A percentile compares a stretch with the other conserved stretches of the same genome.
Evolutionary conservation across 2,888 invertebrate genomes (phyloP).

Genomic region (Erebia ligea): DNA sequence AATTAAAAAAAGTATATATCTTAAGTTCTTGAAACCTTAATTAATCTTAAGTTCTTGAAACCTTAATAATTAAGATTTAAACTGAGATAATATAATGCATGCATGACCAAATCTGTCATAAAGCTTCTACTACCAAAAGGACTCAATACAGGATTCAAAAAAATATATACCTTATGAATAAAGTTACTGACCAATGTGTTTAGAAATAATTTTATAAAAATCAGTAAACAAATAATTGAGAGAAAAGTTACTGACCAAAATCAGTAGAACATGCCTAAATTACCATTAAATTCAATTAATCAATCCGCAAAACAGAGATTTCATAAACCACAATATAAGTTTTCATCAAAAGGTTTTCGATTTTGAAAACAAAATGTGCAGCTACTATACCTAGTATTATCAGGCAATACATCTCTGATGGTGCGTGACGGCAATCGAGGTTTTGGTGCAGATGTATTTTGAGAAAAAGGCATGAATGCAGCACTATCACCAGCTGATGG

Average conservation of each 20-base stretch:
- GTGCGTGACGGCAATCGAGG: conserved; percentile 70
- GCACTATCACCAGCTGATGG: conserved; percentile 71
- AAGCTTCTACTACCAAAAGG: too few species aligned
- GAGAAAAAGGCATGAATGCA: conserved; percentile 78
- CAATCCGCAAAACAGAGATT: background rate
- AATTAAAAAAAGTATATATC: too few species aligned
- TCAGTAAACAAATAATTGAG: too few species aligned
- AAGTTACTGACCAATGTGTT: too few species aligned
- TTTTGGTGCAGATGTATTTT: conserved; percentile 59
- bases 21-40: background rate
- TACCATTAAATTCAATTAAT: too few species aligned
- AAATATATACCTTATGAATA: too few species aligned
- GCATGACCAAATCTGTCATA: too few species aligned
- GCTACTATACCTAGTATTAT: conserved; percentile 67
- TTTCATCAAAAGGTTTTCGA: background rate
- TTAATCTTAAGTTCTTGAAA: background rate
- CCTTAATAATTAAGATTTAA: background rate
- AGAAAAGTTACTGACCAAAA: too few species aligned
- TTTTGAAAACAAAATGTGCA: conserved; percentile 5
- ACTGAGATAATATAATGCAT: background rate
- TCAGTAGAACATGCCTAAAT: too few species aligned
- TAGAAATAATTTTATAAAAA: too few species aligned
- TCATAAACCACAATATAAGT: background rate
- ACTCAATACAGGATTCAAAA: too few species aligned
- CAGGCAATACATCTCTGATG: conserved; percentile 76